These are phyloP conservation scores for Terrapene triunguis DNA, from an alignment of 2,113 vertebrate genomes.

Conservation along the genomic window DNA sequence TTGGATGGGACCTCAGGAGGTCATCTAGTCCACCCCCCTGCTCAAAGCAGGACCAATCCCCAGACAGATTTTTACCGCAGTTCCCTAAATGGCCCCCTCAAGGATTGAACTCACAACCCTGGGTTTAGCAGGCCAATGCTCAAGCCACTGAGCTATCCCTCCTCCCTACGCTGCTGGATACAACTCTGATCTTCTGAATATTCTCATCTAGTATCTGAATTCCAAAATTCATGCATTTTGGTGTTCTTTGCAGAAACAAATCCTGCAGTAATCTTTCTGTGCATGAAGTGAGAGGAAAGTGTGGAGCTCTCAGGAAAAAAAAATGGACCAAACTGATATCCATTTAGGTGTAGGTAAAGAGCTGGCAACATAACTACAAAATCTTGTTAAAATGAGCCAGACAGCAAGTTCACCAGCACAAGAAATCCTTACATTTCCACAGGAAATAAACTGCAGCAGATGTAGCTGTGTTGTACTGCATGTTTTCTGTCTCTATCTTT, in stretches of 20 bases:
- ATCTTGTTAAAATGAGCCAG: background rate
- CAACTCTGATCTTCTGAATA: background rate
- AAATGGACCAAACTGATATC: background rate
- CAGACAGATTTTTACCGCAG: no score
- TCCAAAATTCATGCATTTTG: background rate
- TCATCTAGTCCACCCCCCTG: no score
- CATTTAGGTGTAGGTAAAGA: background rate
- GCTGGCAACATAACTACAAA: background rate
- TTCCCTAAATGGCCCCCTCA: no score
- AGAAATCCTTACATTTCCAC: background rate
- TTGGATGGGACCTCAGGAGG: no score
- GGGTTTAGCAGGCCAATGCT: no score
- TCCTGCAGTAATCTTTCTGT: background rate
- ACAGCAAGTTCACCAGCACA: background rate
- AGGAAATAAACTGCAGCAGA: background rate
- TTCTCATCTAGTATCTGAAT: background rate
- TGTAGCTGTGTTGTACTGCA: background rate
- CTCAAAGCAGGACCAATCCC: no score
- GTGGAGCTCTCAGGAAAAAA: background rate
- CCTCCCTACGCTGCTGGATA: background rate
- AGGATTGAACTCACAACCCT: no score
- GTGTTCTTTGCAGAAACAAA: background rate
- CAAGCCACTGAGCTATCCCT: no score
- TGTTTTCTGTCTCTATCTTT: background rate
- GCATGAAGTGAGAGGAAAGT: background rate